These are phyloP conservation scores for Neosilurus mollespiculum DNA, from an alignment of 2,797 vertebrate species.

Conservation along the genomic window DNA sequence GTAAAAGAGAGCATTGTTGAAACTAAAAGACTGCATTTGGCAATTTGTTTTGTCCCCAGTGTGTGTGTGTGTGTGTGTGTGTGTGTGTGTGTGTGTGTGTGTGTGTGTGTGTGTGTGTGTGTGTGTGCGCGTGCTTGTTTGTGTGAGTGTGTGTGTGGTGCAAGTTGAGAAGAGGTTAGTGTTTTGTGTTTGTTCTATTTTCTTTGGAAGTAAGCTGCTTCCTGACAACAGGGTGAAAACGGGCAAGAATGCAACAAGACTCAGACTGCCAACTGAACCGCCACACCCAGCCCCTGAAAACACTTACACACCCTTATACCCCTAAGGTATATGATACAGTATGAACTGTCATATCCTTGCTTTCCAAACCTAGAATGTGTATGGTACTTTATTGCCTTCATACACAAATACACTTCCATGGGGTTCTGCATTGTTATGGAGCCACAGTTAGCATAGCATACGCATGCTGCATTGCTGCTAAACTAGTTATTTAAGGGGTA, in stretches of 20 bases:
- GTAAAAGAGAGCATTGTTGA: conserved; percentile 42
- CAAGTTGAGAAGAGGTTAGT: conserved; percentile 41
- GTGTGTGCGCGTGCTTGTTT: not conserved
- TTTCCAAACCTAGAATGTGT: conserved; percentile 13
- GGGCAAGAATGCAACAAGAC: conserved; percentile 74
- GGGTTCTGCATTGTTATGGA: conserved; percentile 66
- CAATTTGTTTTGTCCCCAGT: conserved; percentile 29
- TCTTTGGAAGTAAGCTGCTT: conserved; percentile 66
- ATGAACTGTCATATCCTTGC: not conserved
- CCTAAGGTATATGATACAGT: conserved; percentile 32
- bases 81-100: too few relatives aligned
- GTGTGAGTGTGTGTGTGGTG: conserved; percentile 30
- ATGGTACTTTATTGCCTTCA: not conserved
- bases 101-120: conserved; percentile 1
- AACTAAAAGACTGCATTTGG: conserved; percentile 37
- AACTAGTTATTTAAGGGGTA: conserved; percentile 76
- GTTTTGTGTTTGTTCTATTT: conserved; percentile 68
- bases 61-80: conserved; percentile 45
- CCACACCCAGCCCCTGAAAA: conserved; percentile 45
- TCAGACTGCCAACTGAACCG: conserved; percentile 62
- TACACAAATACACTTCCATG: conserved; percentile 39
- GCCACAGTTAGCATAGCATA: conserved; percentile 71
- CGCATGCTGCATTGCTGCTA: conserved; percentile 69
- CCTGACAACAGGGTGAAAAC: conserved; percentile 76
- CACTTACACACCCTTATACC: conserved; percentile 64